Evolutionary conservation across 2,888 invertebrate genomes (phyloP).

Genomic region (Stegana nigrithorax): DNA sequence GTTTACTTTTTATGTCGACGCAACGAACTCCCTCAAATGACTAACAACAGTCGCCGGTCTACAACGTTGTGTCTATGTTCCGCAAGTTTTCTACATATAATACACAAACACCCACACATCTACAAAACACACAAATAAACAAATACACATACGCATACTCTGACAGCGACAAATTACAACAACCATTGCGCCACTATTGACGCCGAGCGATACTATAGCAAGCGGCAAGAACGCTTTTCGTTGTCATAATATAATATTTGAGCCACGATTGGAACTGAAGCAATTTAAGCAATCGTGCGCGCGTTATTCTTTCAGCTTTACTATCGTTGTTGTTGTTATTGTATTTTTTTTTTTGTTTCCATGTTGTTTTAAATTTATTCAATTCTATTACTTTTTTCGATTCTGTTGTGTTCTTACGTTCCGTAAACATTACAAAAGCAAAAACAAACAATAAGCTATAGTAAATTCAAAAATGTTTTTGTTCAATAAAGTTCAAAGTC

Average conservation of each 20-base stretch:
- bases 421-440: slow-evolving; percentile 47
- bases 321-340: slow-evolving; percentile 12
- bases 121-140: slow-evolving; percentile 1
- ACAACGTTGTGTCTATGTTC: neutral
- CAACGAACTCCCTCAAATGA: slow-evolving; percentile 56
- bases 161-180: neutral
- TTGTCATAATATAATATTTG: too few relatives aligned
- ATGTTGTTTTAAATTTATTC: slow-evolving; percentile 27
- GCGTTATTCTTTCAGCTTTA: too few relatives aligned
- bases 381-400: slow-evolving; percentile 27
- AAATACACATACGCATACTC: slow-evolving; percentile 3
- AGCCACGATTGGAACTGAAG: too few relatives aligned
- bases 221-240: slow-evolving; percentile 4
- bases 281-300: too few relatives aligned
- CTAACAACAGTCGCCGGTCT: slow-evolving; percentile 33
- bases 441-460: slow-evolving; percentile 16
- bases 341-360: slow-evolving; percentile 40
- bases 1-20: slow-evolving; percentile 38
- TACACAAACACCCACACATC: slow-evolving; percentile 2
- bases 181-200: neutral
- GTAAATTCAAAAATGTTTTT: neutral
- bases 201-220: neutral
- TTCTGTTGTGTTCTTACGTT: slow-evolving; percentile 56
- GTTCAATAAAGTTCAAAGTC: slow-evolving; percentile 51
- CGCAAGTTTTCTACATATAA: too few relatives aligned